Evolutionary conservation across 2,888 invertebrate species (phyloP), one percentile per base, ranked within the genome.

Genomic region (Epinotia nisella): DNA sequence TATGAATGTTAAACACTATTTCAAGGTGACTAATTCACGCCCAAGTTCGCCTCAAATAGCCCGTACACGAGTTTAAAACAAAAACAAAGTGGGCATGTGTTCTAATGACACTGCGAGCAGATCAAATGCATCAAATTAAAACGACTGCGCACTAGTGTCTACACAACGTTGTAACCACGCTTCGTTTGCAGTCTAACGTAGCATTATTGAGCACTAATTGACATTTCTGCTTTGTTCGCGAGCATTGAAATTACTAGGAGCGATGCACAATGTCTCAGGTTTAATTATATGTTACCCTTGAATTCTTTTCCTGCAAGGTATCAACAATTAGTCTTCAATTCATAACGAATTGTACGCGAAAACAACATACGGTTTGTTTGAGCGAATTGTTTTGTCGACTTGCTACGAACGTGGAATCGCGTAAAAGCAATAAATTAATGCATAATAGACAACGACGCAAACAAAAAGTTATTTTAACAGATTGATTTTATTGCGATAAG

Each of bases 31-130:
- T 51, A 29, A 65, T 66, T 71, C 78, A 86, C 83, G 92, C 86
- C 85, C 83, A 86, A 85, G 82, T 88, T 90, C 82, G 80, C 89
- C 87, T 81, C 78, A 84, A 89, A 86, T 87, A 82, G 82, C 82
- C 77, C 84, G 87, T 92, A 90, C 90, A 90, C 85, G 90, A 88
- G 78, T 87, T 87, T 85, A 90, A 90, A 86, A 84, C 91, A 93
- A 88, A 90, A 81, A 92, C 89, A 93, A 92, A 90, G 89, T 87
- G 81, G 85, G 85, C 87, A 86, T 87, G 87, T 88, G 87, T 86
- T 85, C 85, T 90, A 91, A 92, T 92, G 85, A 89, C 81, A 86
- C 77, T 81, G 75, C 78, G 73, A 74, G 76, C 76, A 81, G 80
- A 82, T 84, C 83, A 84, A 86, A 88, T 87, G 85, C 84, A 80